phyloP scores from a whole-genome alignment of 2,797 vertebrate species.

The Naso thynnoides region DNA sequence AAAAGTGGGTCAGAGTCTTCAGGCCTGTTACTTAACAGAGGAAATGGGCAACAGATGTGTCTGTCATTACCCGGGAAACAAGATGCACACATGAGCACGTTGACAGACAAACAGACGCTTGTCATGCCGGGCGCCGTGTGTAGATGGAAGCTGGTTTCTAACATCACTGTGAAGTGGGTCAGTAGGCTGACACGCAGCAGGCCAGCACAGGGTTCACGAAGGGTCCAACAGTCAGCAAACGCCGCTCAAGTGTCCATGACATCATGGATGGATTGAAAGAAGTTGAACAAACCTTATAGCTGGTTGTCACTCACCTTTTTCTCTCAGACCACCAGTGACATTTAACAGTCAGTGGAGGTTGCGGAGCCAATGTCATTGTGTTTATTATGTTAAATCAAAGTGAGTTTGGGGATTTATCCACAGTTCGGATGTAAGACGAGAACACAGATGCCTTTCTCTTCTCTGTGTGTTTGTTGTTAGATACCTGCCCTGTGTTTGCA shows the following conservation, averaged over 20 bases:
- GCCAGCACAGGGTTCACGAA: background rate
- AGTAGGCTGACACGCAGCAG: constrained; percentile 28
- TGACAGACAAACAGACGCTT: constrained; percentile 36
- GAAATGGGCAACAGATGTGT: constrained; percentile 62
- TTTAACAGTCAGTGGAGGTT: too few relatives aligned
- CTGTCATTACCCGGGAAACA: constrained; percentile 34
- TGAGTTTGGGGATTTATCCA: too few relatives aligned
- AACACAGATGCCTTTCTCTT: too few relatives aligned
- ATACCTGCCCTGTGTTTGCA: too few relatives aligned
- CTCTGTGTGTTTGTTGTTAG: too few relatives aligned
- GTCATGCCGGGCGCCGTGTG: constrained; percentile 12
- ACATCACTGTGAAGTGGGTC: constrained; percentile 53
- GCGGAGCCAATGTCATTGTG: too few relatives aligned
- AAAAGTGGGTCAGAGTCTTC: constrained; percentile 60
- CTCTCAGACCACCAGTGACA: too few relatives aligned
- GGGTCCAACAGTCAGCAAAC: background rate
- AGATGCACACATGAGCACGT: constrained; percentile 1
- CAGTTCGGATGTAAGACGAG: too few relatives aligned
- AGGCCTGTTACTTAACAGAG: constrained; percentile 55
- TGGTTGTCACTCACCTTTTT: too few relatives aligned
- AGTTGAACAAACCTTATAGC: background rate
- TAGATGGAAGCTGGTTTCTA: constrained; percentile 10
- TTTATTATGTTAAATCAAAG: too few relatives aligned
- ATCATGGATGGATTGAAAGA: background rate
- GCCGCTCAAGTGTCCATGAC: background rate